These are phyloP conservation scores for Ctenodactylus gundi DNA, from an alignment of 2,113 vertebrate genomes.

Conservation along the genomic window DNA sequence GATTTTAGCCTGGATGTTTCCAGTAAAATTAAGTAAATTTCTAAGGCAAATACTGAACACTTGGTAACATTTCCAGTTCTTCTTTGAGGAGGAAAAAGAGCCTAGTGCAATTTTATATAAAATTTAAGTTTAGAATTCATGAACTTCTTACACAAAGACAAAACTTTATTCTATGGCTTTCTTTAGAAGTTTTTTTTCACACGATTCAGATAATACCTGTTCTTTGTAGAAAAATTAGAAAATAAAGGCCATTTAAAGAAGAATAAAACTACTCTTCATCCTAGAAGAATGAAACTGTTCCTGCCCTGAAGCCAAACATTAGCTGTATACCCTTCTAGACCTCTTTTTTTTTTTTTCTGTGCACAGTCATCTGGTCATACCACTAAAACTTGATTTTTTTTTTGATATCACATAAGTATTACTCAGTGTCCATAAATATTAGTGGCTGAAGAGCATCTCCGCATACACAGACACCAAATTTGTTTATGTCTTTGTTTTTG, in stretches of 20 bases:
- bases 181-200: conserved; percentile 15
- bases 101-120: background rate
- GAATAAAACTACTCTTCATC: background rate
- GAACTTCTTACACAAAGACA: background rate
- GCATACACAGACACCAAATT: background rate
- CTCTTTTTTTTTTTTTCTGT: background rate
- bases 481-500: background rate
- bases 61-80: conserved; percentile 29
- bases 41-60: conserved; percentile 9
- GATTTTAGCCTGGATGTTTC: background rate
- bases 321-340: background rate
- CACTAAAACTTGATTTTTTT: conserved; percentile 17
- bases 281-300: no score
- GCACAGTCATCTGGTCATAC: background rate
- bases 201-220: conserved; percentile 2
- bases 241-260: background rate
- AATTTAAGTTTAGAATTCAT: conserved; percentile 37
- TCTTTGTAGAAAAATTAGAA: background rate
- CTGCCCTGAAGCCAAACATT: conserved; percentile 12
- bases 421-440: background rate
- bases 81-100: background rate
- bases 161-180: conserved; percentile 20
- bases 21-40: conserved; percentile 26
- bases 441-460: background rate
- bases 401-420: background rate